phyloP scores from a whole-genome alignment of 2,113 vertebrate genomes.

The Alosa alosa region DNA sequence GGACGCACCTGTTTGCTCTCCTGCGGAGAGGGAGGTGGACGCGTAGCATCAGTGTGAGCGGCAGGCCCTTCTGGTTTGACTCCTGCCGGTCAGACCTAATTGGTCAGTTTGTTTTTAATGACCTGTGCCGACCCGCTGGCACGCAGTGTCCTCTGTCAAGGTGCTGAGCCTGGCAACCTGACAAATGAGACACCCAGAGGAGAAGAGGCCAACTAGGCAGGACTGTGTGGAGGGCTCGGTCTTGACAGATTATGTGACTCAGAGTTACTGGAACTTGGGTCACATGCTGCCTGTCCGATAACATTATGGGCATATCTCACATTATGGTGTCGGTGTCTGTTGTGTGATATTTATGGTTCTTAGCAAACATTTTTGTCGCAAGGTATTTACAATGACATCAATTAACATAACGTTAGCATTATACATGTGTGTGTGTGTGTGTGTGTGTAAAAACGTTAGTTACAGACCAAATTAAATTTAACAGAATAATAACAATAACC shows the following conservation, averaged over 20 bases:
- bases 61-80: not conserved
- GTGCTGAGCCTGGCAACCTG: not conserved
- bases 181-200: not conserved
- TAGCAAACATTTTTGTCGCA: too few relatives aligned
- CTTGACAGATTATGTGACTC: not conserved
- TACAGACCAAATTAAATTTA: too few relatives aligned
- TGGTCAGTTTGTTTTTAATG: conserved; percentile 2
- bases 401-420: too few relatives aligned
- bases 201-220: not conserved
- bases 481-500: too few relatives aligned
- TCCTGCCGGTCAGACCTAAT: not conserved
- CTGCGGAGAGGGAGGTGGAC: not conserved
- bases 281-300: not conserved
- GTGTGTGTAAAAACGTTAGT: too few relatives aligned
- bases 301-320: not conserved
- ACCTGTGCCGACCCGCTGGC: not conserved
- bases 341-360: too few relatives aligned
- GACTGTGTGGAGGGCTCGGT: not conserved
- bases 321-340: too few relatives aligned
- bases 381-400: too few relatives aligned
- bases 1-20: not conserved
- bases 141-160: not conserved
- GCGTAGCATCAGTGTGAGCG: not conserved
- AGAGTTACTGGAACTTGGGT: not conserved
- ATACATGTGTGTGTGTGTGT: too few relatives aligned